Percentiles rank a stretch among this genome's conserved stretches.
phyloP scores from a whole-genome alignment of 2,888 invertebrate genomes.

The Parthenolecanium corni region DNA sequence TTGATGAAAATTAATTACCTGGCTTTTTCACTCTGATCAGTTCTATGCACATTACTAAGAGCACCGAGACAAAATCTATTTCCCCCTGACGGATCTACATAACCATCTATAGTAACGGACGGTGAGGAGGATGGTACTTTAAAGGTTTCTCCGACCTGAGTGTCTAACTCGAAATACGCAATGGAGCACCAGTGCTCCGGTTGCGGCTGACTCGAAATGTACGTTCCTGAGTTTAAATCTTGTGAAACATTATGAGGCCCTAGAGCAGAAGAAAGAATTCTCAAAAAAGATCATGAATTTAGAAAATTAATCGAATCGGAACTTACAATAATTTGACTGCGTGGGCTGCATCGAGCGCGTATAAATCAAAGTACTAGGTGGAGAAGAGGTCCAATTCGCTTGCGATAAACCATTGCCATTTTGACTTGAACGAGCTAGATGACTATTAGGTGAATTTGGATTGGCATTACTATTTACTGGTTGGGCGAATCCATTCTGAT shows the following conservation, averaged over 20 bases:
- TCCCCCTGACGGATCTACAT: conserved; percentile 95
- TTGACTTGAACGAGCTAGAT: conserved; percentile 12
- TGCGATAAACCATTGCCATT: conserved; percentile 28
- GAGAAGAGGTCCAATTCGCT: conserved; percentile 33
- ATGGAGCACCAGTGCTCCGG: conserved; percentile 99
- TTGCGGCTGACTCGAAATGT: conserved; percentile 75
- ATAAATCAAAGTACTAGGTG: conserved; percentile 70
- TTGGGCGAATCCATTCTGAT: conserved; percentile 27
- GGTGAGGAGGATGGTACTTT: conserved; percentile 81
- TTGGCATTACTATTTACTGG: conserved; percentile 15
- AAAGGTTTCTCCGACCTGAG: conserved; percentile 87
- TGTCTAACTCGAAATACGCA: conserved; percentile 96
- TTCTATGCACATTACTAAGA: conserved; percentile 94
- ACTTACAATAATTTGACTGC: conserved; percentile 31
- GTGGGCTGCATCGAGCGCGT: conserved; percentile 79
- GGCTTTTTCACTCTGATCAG: conserved; percentile 86
- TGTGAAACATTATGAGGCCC: conserved; percentile 22
- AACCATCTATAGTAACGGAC: conserved; percentile 88
- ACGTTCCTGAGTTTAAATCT: conserved; percentile 36
- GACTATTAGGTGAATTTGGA: conserved; percentile 18
- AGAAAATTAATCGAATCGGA: background rate
- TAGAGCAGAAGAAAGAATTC: background rate
- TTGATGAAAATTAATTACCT: conserved; percentile 46
- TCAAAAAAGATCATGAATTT: background rate
- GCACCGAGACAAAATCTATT: conserved; percentile 96